Evolutionary conservation across 2,797 vertebrate species (phyloP).

Genomic region (Lemur catta): DNA sequence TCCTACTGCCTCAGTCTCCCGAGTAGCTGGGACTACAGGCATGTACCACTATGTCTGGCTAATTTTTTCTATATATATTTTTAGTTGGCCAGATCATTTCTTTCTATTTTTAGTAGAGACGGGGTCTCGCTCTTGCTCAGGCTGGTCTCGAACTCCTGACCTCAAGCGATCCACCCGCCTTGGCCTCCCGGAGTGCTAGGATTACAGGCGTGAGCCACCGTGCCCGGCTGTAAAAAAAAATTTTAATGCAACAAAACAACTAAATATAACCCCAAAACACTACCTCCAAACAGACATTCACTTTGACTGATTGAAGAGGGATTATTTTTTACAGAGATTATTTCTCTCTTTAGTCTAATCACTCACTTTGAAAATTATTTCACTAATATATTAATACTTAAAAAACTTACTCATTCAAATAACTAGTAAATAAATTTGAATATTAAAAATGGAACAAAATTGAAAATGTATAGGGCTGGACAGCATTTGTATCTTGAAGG

Average conservation of each 20-base stretch:
- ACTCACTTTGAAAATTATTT: not conserved
- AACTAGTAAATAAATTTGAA: not conserved
- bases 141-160: too few relatives aligned
- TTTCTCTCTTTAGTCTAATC: not conserved
- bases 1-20: too few relatives aligned
- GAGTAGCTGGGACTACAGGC: too few relatives aligned
- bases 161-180: too few relatives aligned
- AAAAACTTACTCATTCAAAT: not conserved
- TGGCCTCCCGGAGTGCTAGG: too few relatives aligned
- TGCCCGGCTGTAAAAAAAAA: not conserved
- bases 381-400: not conserved
- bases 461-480: not conserved
- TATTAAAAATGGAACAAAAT: not conserved
- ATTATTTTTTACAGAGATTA: not conserved
- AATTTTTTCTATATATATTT: too few relatives aligned
- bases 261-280: not conserved
- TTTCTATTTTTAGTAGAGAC: too few relatives aligned
- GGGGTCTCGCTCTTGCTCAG: too few relatives aligned
- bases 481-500: not conserved
- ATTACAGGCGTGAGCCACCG: too few relatives aligned
- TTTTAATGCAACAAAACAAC: not conserved
- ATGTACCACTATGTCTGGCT: too few relatives aligned
- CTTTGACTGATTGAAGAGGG: not conserved
- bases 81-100: too few relatives aligned
- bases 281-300: not conserved